Percentiles rank a stretch among this genome's conserved stretches.
These are phyloP conservation scores for Ceyx margarethae DNA, from an alignment of 2,113 vertebrate species.

Conservation along the genomic window DNA sequence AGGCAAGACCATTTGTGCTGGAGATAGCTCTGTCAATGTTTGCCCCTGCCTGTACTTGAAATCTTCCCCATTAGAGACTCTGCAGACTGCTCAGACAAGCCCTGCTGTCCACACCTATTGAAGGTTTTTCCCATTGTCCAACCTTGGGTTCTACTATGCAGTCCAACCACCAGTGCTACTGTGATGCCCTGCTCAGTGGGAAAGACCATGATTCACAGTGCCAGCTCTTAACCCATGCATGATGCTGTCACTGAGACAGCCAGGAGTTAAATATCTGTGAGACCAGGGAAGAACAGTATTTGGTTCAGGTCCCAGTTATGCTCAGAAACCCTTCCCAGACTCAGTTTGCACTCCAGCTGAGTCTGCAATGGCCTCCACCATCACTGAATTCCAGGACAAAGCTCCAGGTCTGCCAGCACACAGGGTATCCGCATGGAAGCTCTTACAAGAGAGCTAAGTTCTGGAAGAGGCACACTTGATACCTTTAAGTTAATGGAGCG, in stretches of 20 bases:
- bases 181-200: background rate
- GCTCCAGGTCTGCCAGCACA: background rate
- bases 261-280: background rate
- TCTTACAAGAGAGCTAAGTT: background rate
- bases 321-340: background rate
- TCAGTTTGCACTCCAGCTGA: background rate
- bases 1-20: background rate
- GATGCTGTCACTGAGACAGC: background rate
- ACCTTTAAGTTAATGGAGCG: background rate
- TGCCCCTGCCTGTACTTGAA: background rate
- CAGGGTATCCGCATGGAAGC: background rate
- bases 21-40: background rate
- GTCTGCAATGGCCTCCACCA: background rate
- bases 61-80: background rate
- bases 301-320: background rate
- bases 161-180: background rate
- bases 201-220: background rate
- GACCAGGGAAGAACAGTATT: background rate
- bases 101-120: background rate
- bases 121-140: background rate
- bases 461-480: background rate
- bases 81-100: background rate
- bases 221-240: background rate
- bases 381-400: background rate
- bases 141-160: background rate